Percentiles rank a stretch among this genome's conserved stretches.
Evolutionary conservation across 2,797 vertebrate genomes (phyloP).

Genomic region (Syngnathus acus): DNA sequence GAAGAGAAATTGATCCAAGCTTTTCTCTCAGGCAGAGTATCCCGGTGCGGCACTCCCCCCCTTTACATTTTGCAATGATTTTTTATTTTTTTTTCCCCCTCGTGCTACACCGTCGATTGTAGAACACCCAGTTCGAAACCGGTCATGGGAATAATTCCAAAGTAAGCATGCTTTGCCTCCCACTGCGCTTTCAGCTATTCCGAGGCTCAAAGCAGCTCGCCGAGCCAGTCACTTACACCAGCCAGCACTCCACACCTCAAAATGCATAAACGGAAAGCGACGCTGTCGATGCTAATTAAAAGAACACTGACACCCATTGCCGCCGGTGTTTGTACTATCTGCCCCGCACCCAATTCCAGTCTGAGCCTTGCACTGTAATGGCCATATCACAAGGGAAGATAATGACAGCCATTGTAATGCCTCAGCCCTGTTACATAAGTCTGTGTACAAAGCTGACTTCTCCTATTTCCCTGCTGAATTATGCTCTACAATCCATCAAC

Average conservation of each 20-base stretch:
- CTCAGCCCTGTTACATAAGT: constrained; percentile 25
- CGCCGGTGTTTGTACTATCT: constrained; percentile 4
- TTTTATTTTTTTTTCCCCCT: constrained; percentile 35
- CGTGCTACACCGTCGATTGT: constrained; percentile 30
- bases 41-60: constrained; percentile 12
- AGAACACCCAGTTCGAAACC: constrained; percentile 52
- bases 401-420: constrained; percentile 38
- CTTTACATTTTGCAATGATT: constrained; percentile 10
- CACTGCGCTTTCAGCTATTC: constrained; percentile 38
- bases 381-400: constrained; percentile 22
- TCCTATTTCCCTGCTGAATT: constrained; percentile 29
- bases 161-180: constrained; percentile 67
- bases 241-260: constrained; percentile 8
- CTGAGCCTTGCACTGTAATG: constrained; percentile 20
- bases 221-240: constrained; percentile 17
- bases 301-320: constrained; percentile 11
- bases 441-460: constrained; percentile 37
- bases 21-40: constrained; percentile 22
- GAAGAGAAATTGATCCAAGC: constrained; percentile 22
- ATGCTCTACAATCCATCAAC: background rate
- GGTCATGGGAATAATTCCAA: constrained; percentile 73
- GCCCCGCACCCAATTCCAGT: constrained; percentile 28
- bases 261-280: constrained; percentile 12
- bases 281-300: constrained; percentile 11
- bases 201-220: constrained; percentile 49